Conservation (phyloP, 2,797 vertebrate species). For the Periophthalmus magnuspinnatus region DNA sequence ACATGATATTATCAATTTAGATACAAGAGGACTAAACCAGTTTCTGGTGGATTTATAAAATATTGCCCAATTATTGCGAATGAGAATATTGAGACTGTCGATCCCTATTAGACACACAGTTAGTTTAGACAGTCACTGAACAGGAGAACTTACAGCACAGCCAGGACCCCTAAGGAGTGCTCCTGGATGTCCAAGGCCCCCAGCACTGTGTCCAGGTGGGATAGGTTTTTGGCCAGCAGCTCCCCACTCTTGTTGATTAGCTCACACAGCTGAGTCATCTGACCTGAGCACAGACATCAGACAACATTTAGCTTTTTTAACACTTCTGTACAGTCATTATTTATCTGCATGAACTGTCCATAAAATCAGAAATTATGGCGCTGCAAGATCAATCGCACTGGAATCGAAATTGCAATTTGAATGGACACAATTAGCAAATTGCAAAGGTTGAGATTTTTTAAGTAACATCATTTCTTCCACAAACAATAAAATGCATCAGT, state of each 20-base stretch:
- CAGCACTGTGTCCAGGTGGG: constrained; percentile 97
- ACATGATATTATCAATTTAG: too few species aligned
- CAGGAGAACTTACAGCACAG: constrained; percentile 89
- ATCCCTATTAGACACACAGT: too few species aligned
- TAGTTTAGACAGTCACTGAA: background rate
- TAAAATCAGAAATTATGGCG: background rate
- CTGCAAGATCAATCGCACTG: too few species aligned
- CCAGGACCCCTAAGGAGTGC: constrained; percentile 95
- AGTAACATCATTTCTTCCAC: too few species aligned
- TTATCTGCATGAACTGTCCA: background rate
- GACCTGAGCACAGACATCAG: constrained; percentile 78
- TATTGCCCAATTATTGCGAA: too few species aligned
- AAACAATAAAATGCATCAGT: too few species aligned
- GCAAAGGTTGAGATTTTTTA: too few species aligned
- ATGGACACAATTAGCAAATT: too few species aligned
- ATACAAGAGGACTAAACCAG: too few species aligned
- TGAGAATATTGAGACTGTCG: too few species aligned
- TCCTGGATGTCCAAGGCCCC: constrained; percentile 98
- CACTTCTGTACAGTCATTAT: background rate
- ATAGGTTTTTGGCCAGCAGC: constrained; percentile 97
- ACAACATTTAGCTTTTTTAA: background rate
- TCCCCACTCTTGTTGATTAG: constrained; percentile 99
- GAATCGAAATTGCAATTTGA: too few species aligned
- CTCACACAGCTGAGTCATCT: constrained; percentile 99
- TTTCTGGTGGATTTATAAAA: too few species aligned